Percentiles rank a stretch among this genome's conserved stretches.
Conservation (phyloP, 2,113 vertebrate genomes). For the Dryoscopus gambensis region DNA sequence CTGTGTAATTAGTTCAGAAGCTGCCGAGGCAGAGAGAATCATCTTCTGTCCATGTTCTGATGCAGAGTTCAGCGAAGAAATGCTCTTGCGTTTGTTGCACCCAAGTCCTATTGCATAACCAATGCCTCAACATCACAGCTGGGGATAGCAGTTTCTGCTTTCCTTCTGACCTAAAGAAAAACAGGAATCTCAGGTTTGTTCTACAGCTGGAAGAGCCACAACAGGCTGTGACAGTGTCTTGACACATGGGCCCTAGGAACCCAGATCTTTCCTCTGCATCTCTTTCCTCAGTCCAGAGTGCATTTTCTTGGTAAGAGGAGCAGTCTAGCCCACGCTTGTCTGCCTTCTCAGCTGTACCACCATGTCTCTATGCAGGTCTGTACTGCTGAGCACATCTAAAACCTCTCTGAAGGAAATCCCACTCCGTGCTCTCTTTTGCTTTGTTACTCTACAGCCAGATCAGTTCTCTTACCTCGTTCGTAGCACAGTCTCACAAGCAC, state of each 20-base stretch:
- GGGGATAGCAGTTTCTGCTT: neutral
- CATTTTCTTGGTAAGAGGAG: neutral
- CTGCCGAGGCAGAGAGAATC: neutral
- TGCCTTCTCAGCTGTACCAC: neutral
- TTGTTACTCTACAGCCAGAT: neutral
- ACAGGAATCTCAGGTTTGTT: neutral
- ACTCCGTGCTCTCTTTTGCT: neutral
- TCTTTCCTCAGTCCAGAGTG: neutral
- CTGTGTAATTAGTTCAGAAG: conserved; percentile 41
- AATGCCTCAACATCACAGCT: neutral
- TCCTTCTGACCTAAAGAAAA: neutral
- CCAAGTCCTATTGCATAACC: neutral
- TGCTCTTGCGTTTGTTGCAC: neutral
- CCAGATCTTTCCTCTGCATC: neutral
- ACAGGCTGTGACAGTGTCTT: neutral
- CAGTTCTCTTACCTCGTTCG: neutral
- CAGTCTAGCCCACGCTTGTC: neutral
- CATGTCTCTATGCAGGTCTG: neutral
- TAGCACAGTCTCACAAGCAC: neutral
- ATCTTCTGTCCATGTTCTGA: neutral
- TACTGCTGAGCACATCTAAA: neutral
- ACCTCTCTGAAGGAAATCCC: neutral
- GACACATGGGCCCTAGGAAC: neutral
- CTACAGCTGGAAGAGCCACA: neutral
- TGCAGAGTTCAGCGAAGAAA: neutral